Evolutionary conservation across 2,888 invertebrate genomes (phyloP).

Genomic region (Phaedon cochleariae): DNA sequence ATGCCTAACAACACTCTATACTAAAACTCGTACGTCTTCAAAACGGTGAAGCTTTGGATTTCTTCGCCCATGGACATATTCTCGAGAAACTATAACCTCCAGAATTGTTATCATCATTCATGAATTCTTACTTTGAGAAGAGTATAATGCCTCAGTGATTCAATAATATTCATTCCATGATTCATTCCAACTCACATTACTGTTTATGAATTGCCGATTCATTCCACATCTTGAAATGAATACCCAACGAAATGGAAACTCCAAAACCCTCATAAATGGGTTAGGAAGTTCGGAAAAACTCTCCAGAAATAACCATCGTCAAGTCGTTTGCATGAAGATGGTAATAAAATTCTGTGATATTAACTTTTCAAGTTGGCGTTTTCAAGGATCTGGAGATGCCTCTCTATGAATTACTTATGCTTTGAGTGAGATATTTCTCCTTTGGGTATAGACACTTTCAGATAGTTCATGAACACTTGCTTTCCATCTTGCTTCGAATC

Average conservation of each 20-base stretch:
- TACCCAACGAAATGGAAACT: neutral
- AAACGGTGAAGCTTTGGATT: no score
- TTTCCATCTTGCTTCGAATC: slow-evolving; percentile 18
- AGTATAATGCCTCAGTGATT: no score
- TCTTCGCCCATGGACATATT: no score
- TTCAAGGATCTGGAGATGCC: slow-evolving; percentile 29
- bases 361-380: slow-evolving; percentile 39
- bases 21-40: no score
- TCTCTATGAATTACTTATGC: slow-evolving; percentile 43
- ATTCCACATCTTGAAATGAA: no score
- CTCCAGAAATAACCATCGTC: slow-evolving; percentile 18
- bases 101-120: no score
- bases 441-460: slow-evolving; percentile 32
- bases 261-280: slow-evolving; percentile 11
- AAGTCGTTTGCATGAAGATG: slow-evolving; percentile 35
- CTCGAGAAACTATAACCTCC: no score
- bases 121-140: no score
- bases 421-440: slow-evolving; percentile 43
- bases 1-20: no score
- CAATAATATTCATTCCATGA: no score
- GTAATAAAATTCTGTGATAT: slow-evolving; percentile 41
- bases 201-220: no score
- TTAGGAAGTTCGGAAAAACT: slow-evolving; percentile 23
- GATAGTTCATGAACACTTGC: slow-evolving; percentile 32
- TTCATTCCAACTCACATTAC: no score